Base-by-base conservation (phyloP, 2,113 vertebrate genomes). In the Tympanuchus pallidicinctus region DNA sequence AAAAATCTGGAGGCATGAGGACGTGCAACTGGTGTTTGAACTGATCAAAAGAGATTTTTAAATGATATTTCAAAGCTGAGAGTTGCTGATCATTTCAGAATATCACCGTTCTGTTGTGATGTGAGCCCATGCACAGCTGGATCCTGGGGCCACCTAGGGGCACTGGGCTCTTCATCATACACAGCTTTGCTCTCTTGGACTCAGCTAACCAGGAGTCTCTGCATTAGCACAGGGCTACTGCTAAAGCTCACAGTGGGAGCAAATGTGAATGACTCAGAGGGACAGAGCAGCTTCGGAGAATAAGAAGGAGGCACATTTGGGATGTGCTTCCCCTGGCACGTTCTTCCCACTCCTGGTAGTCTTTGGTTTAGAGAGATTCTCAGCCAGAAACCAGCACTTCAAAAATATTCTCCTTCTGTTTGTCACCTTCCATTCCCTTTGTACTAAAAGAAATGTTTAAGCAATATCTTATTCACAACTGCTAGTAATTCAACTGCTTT, bases 401-500 rank as follows among this genome's bases (percentile, higher is more conserved):
- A 45, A 80, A 85, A 50, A 4, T 7, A 10, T 74, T 86, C 18
- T 85, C 30, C 27, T 66, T 11, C 8, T 65, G 11, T 83, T 95
- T 83, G 61, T 86, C 65, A 21, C 40, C 66, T 94, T 74, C 38
- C 22, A 28, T 77, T 92, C 40, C 90, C 91, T 71, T 88, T 10
- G 32, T 47, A 21, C 50, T 64, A 84, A 69, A 70, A 65, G 73
- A 94, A 94, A 14, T 25, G 67, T 15, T 25, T n/a, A 60, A 88
- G 66, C 77, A 28, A 6, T 56, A 14, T 0, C 83, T 96, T 93
- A n/a, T 66, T 81, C 32, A 8, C 13, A 92, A 27, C 56, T 77
- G 71, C 88, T 88, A 93, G 72, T 74, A 88, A 95, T 93, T 95
- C 76, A 88, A 40, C 60, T 71, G 80, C 81, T 94, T 93, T 70